Evolutionary conservation across 2,888 invertebrate genomes (phyloP), one percentile per base, ranked within the genome.

Genomic region (Lasioglossum marginatum): DNA sequence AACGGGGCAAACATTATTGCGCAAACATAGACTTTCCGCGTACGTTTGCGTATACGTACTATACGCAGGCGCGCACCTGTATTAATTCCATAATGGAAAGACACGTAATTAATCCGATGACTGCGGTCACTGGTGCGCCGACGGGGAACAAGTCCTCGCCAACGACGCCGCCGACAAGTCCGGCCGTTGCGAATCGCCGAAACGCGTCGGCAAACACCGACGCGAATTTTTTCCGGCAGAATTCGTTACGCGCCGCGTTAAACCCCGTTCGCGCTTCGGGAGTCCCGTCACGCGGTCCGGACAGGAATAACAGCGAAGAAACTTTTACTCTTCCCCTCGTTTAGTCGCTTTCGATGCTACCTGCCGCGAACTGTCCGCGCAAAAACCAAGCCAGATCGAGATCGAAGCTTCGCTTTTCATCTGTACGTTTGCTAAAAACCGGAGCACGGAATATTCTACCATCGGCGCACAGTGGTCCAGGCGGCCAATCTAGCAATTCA

Each of bases 1-100:
- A 85, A 83, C 85, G 80, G 71, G 48, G 90, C 88, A 90, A 89
- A 89, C 86, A 89, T 79, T 83, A 83, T 75, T 79, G 37, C 34
- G 82, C 79, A 88, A 88, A 90, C 84, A 88, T 68, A 80, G 79
- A 83, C 83, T 88, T 73, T 73, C 85, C 34, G 66, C 43, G 34
- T 40, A 80, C 74, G 27, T 73, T 74, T 77, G 43, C 31, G 52
- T 40, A 14, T 5, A 16, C 34, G 66, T 8, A 16, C 37, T 10
- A 45, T 34, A n/a, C 34, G 80, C 74, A 23, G 66, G 71, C 77
- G 37, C 37, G 66, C 40, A 63, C 57, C 4, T 52, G 80, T 85
- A 82, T 87, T 87, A 87, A 89, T 87, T 87, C 82, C 79, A 85
- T 89, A 90, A 90, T 85, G 90, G 89, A 87, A 88, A 83, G 90